Conservation (phyloP, 1,140 invertebrate species). For the Rhopalosiphum padi region DNA sequence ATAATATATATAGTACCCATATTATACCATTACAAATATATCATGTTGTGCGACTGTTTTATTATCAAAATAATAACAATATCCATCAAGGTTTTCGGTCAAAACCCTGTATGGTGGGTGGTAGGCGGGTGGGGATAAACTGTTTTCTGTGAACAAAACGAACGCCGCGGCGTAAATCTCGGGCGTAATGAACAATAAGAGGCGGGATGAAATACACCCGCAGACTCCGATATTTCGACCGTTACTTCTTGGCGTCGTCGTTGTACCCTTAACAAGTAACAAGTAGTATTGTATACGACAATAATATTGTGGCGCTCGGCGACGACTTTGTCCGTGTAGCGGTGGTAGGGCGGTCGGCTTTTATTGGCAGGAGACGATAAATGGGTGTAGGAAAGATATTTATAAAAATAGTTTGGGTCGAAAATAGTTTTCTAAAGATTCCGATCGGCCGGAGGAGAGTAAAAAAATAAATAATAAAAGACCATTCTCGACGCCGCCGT, state of each 20-base stretch:
- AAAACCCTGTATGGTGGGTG: not conserved
- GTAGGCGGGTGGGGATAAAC: not conserved
- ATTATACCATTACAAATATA: not conserved
- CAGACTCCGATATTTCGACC: not conserved
- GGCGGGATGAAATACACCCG: not conserved
- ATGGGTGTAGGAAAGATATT: not conserved
- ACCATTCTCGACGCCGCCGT: not conserved
- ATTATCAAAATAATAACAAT: slow-evolving; percentile 9
- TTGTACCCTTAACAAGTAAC: not conserved
- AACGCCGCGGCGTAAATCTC: not conserved
- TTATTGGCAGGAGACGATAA: slow-evolving; percentile 5
- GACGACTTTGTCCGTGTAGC: not conserved
- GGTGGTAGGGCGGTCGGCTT: not conserved
- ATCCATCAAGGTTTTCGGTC: not conserved
- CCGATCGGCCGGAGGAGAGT: slow-evolving; percentile 7
- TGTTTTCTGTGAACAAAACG: not conserved
- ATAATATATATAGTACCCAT: not conserved
- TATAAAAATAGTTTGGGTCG: slow-evolving; percentile 37
- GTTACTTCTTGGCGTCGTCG: not conserved
- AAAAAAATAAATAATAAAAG: slow-evolving; percentile 42
- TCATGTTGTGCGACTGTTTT: not conserved
- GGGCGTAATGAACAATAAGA: not conserved
- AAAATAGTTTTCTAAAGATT: slow-evolving; percentile 53
- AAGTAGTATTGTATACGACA: not conserved
- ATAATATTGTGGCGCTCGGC: slow-evolving; percentile 6